Percentiles rank a stretch among this genome's conserved stretches.
phyloP scores from a whole-genome alignment of 2,797 vertebrate genomes.

The Scolopax bukidnonensis region DNA sequence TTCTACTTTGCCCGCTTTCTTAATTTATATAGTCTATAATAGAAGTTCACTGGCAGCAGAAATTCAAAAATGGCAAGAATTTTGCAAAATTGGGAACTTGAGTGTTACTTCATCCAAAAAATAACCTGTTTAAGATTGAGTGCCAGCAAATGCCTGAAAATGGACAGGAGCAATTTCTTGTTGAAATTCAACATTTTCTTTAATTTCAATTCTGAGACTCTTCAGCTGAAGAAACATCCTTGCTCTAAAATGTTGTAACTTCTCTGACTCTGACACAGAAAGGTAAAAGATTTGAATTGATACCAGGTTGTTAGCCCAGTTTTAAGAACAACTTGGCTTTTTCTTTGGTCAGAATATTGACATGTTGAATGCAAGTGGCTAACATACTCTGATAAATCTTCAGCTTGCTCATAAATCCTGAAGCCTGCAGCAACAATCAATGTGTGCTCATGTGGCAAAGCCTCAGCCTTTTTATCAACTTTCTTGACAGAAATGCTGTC shows the following conservation, averaged over 20 bases:
- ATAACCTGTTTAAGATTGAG: not conserved
- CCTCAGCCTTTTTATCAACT: conserved; percentile 63
- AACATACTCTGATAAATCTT: conserved; percentile 2
- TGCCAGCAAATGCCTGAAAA: not conserved
- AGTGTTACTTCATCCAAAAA: not conserved
- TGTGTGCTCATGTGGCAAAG: conserved; percentile 64
- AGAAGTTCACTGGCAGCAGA: not conserved
- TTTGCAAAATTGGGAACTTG: not conserved
- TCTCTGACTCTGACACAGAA: not conserved
- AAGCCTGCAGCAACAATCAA: conserved; percentile 48
- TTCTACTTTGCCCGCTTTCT: not conserved
- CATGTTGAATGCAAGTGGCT: not conserved
- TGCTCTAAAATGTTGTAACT: not conserved
- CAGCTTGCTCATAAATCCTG: conserved; percentile 35
- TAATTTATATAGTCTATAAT: not conserved
- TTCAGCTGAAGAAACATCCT: not conserved
- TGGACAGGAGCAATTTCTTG: not conserved
- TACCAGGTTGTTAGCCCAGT: not conserved
- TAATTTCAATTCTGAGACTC: not conserved
- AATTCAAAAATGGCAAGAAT: not conserved
- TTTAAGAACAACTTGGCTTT: not conserved
- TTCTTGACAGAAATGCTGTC: conserved; percentile 69
- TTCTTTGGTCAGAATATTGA: conserved; percentile 17
- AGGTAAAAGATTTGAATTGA: not conserved
- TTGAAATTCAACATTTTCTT: not conserved